Conservation (phyloP, 2,113 vertebrate genomes). For the Oreochromis spilurus region DNA sequence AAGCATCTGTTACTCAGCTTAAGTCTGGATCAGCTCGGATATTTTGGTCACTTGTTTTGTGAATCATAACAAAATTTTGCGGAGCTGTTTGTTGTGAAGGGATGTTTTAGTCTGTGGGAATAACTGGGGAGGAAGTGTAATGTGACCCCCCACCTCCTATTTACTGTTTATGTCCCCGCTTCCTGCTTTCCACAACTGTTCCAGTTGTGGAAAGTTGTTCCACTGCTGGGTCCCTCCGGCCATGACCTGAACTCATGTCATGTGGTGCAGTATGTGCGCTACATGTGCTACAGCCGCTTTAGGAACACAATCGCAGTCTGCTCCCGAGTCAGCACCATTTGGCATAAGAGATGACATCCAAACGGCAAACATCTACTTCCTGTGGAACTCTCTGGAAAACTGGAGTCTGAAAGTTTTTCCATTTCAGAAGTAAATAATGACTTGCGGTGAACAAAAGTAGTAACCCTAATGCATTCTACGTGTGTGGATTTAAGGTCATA, state of each 20-base stretch:
- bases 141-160: slow-evolving; percentile 38
- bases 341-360: background rate
- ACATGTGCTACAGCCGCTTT: slow-evolving; percentile 33
- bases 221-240: slow-evolving; percentile 62
- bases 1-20: slow-evolving; percentile 35
- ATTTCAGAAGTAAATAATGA: background rate
- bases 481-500: background rate
- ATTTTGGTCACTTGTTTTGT: slow-evolving; percentile 31
- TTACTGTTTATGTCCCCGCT: slow-evolving; percentile 70
- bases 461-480: background rate
- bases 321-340: slow-evolving; percentile 15
- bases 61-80: slow-evolving; percentile 3
- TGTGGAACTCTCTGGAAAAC: background rate
- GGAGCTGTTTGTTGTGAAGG: slow-evolving; percentile 20
- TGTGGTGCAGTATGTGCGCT: slow-evolving; percentile 58
- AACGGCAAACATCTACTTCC: background rate
- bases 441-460: background rate
- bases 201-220: slow-evolving; percentile 49
- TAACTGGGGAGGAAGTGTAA: slow-evolving; percentile 57
- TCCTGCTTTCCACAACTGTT: slow-evolving; percentile 66
- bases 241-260: slow-evolving; percentile 60
- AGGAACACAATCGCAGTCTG: slow-evolving; percentile 29
- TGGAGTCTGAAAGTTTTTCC: background rate
- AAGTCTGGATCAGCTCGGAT: slow-evolving; percentile 2
- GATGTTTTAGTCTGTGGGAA: slow-evolving; percentile 52